Conservation (phyloP, 1,140 invertebrate species). For the Catajapyx aquilonaris region DNA sequence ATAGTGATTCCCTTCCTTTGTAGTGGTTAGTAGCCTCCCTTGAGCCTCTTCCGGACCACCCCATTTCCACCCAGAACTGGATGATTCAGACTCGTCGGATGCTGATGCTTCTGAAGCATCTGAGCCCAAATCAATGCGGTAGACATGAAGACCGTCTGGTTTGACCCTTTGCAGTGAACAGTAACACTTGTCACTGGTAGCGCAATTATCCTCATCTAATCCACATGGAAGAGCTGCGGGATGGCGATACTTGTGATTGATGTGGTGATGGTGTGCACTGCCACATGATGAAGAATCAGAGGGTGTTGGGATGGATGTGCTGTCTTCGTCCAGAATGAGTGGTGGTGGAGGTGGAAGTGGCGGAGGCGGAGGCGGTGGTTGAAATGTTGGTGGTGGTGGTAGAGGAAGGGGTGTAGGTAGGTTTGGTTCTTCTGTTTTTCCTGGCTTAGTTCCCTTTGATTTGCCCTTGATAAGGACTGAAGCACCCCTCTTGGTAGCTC, state of each 20-base stretch:
- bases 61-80: background rate
- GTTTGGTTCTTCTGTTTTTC: background rate
- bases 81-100: background rate
- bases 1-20: too few relatives aligned
- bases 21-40: too few relatives aligned
- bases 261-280: slow-evolving; percentile 3
- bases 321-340: background rate
- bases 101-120: slow-evolving; percentile 14
- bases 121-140: slow-evolving; percentile 19
- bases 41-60: background rate
- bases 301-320: background rate
- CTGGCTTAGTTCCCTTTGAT: background rate
- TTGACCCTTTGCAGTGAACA: slow-evolving; percentile 27
- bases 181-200: slow-evolving; percentile 74
- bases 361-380: background rate
- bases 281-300: background rate
- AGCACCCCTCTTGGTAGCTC: background rate
- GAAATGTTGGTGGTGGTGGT: slow-evolving; percentile 1
- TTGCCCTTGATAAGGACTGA: background rate
- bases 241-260: slow-evolving; percentile 9
- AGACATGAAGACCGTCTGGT: slow-evolving; percentile 18
- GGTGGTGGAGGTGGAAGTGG: slow-evolving; percentile 2
- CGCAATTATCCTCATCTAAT: slow-evolving; percentile 67
- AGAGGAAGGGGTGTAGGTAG: background rate
- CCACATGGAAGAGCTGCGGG: slow-evolving; percentile 28